Evolutionary conservation across 2,888 invertebrate species (phyloP).

Genomic region (Philonicus albiceps): DNA sequence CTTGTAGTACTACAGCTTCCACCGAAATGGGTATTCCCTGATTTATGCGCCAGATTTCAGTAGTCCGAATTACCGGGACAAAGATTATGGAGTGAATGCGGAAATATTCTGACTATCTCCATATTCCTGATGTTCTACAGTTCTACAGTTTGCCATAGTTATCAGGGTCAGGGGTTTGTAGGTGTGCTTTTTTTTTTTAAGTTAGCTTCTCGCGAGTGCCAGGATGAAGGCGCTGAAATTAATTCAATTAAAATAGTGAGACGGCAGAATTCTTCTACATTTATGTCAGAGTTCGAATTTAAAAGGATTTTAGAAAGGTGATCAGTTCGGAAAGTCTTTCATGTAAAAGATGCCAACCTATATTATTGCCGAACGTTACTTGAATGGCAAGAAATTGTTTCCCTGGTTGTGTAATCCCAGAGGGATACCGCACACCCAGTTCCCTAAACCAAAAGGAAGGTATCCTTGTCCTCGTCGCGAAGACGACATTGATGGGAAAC

Average conservation of each 20-base stretch:
- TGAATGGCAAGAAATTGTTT: constrained; percentile 26
- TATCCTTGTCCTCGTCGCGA: neutral
- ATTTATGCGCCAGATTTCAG: constrained; percentile 29
- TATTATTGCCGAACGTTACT: constrained; percentile 15
- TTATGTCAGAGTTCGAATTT: neutral
- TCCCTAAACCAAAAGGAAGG: neutral
- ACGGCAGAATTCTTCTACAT: neutral
- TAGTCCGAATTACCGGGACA: neutral
- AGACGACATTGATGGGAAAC: constrained; percentile 35
- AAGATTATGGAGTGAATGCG: neutral
- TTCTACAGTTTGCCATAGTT: too few species aligned
- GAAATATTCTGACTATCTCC: neutral
- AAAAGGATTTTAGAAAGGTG: neutral
- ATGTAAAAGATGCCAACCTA: neutral
- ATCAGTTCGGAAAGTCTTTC: neutral
- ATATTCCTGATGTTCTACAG: neutral
- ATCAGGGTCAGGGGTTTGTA: neutral
- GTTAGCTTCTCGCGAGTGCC: neutral
- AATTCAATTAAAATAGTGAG: constrained; percentile 26
- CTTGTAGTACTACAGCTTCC: neutral
- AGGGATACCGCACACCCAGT: neutral
- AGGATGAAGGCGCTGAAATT: neutral
- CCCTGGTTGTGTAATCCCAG: neutral
- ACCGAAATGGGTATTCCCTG: neutral
- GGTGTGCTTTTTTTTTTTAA: neutral